These are phyloP conservation scores for Myrmophylax atrothorax DNA, from an alignment of 2,113 vertebrate genomes.

Conservation along the genomic window DNA sequence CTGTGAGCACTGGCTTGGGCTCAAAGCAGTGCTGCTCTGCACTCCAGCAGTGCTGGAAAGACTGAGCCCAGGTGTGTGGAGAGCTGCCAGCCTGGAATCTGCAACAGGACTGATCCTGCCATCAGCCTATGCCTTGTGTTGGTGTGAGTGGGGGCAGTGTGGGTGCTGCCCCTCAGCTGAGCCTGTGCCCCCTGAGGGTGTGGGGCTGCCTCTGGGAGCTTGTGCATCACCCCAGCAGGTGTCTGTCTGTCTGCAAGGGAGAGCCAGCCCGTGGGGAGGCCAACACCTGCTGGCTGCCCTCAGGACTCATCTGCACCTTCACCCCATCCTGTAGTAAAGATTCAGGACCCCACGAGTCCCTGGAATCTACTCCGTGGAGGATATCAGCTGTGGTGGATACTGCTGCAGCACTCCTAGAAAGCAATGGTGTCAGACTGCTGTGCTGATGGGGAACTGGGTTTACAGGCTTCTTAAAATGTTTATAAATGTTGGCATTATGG, in stretches of 20 bases:
- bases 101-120: background rate
- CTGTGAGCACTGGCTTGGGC: background rate
- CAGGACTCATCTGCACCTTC: background rate
- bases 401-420: background rate
- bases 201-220: background rate
- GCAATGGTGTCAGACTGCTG: background rate
- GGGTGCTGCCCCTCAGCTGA: rapidly evolving
- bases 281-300: background rate
- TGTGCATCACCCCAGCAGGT: background rate
- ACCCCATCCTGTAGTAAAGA: background rate
- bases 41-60: background rate
- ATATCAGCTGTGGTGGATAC: background rate
- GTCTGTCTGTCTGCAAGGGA: background rate
- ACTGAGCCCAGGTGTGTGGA: background rate
- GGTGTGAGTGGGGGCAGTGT: rapidly evolving
- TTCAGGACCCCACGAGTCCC: rapidly evolving
- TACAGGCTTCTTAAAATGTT: background rate
- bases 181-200: background rate
- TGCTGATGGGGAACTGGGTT: background rate
- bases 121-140: background rate
- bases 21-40: background rate
- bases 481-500: background rate
- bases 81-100: background rate
- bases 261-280: background rate
- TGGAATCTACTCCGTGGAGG: background rate